Evolutionary conservation across 1,140 invertebrate species (phyloP).

Genomic region (Arion vulgaris): DNA sequence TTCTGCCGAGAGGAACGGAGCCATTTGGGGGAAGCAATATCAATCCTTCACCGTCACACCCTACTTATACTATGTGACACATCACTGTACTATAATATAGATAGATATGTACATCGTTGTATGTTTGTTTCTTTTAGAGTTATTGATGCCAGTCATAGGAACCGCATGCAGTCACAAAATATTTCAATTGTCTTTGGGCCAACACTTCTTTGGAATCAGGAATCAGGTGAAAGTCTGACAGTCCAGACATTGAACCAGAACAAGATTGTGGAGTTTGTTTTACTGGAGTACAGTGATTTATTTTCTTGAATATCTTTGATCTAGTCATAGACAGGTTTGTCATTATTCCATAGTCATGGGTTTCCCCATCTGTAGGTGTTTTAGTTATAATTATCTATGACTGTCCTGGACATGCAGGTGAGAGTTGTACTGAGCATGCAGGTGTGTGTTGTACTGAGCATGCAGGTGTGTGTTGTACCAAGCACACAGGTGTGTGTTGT

Average conservation of each 20-base stretch:
- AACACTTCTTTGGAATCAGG: constrained; percentile 83
- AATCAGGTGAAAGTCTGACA: constrained; percentile 75
- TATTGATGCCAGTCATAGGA: constrained; percentile 72
- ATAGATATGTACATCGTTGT: no score
- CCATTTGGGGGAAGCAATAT: no score
- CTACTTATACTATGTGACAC: no score
- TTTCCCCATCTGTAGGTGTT: background rate
- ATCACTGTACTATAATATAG: no score
- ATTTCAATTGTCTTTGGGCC: constrained; percentile 94
- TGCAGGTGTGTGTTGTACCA: background rate
- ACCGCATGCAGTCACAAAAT: constrained; percentile 94
- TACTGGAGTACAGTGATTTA: constrained; percentile 71
- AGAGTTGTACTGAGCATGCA: no score
- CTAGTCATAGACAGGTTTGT: background rate
- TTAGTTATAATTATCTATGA: background rate
- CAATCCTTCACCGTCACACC: no score
- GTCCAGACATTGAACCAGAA: constrained; percentile 78
- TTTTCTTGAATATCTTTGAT: constrained; percentile 45
- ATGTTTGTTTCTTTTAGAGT: constrained; percentile 56
- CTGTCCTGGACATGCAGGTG: no score
- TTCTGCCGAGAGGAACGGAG: no score
- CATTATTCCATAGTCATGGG: background rate
- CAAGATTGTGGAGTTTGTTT: constrained; percentile 78
- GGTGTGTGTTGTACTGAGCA: no score
- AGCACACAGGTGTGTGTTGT: background rate